phyloP scores from a whole-genome alignment of 2,888 invertebrate species.

The Hemicrepidius hirtus region DNA sequence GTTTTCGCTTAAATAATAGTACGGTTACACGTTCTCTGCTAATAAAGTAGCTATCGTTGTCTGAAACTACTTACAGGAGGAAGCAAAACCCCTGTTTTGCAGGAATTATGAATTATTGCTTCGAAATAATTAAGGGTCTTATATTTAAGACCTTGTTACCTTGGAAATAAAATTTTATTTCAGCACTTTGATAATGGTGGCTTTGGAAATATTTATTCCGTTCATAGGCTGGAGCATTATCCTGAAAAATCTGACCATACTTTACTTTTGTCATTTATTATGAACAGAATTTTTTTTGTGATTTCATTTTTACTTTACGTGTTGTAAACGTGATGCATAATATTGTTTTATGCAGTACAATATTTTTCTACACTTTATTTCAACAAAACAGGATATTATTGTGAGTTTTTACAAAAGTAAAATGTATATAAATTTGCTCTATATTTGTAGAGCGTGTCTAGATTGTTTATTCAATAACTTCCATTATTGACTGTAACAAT shows the following conservation, averaged over 20 bases:
- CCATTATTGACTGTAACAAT: constrained; percentile 35
- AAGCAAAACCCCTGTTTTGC: not conserved
- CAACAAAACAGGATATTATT: constrained; percentile 15
- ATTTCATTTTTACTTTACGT: too few relatives aligned
- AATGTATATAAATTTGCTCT: constrained; percentile 19
- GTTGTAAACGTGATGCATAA: too few relatives aligned
- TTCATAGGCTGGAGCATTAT: too few relatives aligned
- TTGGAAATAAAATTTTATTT: too few relatives aligned
- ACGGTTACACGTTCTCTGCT: constrained; percentile 15
- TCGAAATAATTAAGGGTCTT: not conserved
- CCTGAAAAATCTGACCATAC: too few relatives aligned
- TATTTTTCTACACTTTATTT: not conserved
- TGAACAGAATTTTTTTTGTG: too few relatives aligned
- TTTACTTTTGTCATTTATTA: too few relatives aligned
- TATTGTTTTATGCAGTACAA: too few relatives aligned
- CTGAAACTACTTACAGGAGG: constrained; percentile 3
- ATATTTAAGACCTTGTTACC: too few relatives aligned
- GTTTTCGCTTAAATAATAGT: constrained; percentile 33
- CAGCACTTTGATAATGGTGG: too few relatives aligned
- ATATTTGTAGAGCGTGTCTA: constrained; percentile 22
- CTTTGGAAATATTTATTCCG: too few relatives aligned
- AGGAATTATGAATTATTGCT: not conserved
- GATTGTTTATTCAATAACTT: constrained; percentile 41
- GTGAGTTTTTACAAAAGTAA: not conserved
- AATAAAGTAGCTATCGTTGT: not conserved